A percentile compares a stretch with the other conserved stretches of the same genome.
phyloP scores from a whole-genome alignment of 2,797 vertebrate genomes.

The Coreius guichenoti region DNA sequence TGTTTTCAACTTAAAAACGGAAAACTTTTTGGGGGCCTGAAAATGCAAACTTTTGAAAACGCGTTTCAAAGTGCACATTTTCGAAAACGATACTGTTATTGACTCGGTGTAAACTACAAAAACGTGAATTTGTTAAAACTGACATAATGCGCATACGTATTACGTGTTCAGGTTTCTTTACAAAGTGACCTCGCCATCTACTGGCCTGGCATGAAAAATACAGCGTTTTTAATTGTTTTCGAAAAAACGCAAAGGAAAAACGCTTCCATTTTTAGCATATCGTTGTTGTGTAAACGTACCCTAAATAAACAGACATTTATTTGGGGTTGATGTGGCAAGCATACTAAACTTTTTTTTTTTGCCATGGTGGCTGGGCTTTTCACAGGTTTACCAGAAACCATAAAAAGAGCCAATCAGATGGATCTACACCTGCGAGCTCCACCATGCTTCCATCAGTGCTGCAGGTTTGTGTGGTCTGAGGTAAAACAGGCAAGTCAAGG shows the following conservation, averaged over 20 bases:
- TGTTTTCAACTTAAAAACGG: neutral
- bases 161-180: neutral
- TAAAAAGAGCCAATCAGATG: slow-evolving; percentile 35
- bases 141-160: neutral
- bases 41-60: too few relatives aligned
- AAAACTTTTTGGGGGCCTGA: neutral
- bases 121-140: neutral
- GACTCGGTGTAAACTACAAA: neutral
- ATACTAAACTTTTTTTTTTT: neutral
- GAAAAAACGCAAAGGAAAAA: neutral
- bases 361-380: slow-evolving; percentile 14
- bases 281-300: neutral
- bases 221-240: neutral
- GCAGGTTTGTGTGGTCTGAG: slow-evolving; percentile 39
- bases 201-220: neutral
- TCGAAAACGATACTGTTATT: neutral
- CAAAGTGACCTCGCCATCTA: neutral
- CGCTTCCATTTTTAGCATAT: neutral
- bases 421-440: slow-evolving; percentile 59
- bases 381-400: slow-evolving; percentile 41
- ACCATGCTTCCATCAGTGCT: slow-evolving; percentile 12
- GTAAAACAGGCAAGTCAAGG: slow-evolving; percentile 40
- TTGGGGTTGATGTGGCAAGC: neutral
- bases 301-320: slow-evolving; percentile 4
- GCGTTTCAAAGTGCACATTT: neutral